Conservation (phyloP, 2,113 vertebrate species). For the Trogon melanurus region DNA sequence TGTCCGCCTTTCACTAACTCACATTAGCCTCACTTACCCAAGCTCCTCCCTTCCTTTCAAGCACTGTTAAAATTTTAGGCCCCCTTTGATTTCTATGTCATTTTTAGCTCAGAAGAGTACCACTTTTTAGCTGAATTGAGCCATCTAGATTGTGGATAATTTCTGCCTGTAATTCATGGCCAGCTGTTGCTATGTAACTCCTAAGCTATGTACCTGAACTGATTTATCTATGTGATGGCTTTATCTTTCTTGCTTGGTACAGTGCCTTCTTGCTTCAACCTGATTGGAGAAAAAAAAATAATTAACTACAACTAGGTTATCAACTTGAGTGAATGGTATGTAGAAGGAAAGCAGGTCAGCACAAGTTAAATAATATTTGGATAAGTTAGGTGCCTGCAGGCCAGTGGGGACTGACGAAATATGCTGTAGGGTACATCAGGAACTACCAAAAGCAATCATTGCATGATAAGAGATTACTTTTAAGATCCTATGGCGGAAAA, state of each 20-base stretch:
- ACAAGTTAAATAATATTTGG: background rate
- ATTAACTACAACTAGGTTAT: background rate
- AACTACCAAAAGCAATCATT: background rate
- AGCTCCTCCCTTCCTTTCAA: constrained; percentile 16
- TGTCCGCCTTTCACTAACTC: background rate
- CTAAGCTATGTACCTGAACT: background rate
- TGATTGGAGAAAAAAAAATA: background rate
- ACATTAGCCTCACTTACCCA: constrained; percentile 16
- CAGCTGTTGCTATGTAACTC: constrained; percentile 8
- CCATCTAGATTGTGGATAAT: background rate
- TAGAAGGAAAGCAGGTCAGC: background rate
- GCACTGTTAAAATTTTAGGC: background rate
- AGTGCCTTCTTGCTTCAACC: background rate
- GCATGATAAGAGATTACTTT: background rate
- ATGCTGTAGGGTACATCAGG: background rate
- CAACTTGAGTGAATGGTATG: background rate
- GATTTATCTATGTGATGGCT: background rate
- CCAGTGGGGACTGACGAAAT: background rate
- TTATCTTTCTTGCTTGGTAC: background rate
- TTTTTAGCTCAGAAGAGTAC: background rate
- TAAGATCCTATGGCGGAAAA: background rate
- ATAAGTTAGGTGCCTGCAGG: background rate
- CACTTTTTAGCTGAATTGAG: constrained; percentile 25
- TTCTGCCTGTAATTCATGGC: constrained; percentile 25
- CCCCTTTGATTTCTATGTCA: constrained; percentile 11